Evolutionary conservation across 2,797 vertebrate species (phyloP).

Genomic region (Chaenodraco wilsoni): DNA sequence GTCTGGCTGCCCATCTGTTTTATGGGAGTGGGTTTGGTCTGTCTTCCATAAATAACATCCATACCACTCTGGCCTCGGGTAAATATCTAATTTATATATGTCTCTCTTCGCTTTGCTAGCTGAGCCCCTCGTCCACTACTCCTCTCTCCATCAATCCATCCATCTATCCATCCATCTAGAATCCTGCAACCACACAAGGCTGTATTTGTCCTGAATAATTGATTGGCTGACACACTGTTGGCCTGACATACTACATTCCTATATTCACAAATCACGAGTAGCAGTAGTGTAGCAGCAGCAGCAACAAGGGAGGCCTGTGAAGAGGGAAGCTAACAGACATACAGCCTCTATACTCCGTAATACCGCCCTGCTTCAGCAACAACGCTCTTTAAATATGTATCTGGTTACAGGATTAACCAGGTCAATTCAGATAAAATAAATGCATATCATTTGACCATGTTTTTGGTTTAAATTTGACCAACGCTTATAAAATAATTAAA

Average conservation of each 20-base stretch:
- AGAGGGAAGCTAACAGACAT: conserved; percentile 11
- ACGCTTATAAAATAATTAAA: too few relatives aligned
- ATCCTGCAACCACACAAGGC: conserved; percentile 41
- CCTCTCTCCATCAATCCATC: background rate
- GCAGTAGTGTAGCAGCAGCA: background rate
- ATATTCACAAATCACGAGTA: conserved; percentile 52
- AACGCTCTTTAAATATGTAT: too few relatives aligned
- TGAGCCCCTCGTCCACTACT: background rate
- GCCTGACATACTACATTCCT: conserved; percentile 51
- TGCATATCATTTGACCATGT: too few relatives aligned
- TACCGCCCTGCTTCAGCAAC: conserved; percentile 1
- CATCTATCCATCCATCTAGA: background rate
- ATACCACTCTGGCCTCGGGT: conserved; percentile 4
- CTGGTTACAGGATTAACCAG: too few relatives aligned
- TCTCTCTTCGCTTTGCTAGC: background rate
- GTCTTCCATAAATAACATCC: conserved; percentile 50
- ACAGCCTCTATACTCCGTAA: conserved; percentile 27
- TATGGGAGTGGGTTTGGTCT: conserved; percentile 44
- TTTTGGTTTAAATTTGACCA: too few relatives aligned
- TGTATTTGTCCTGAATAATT: conserved; percentile 65
- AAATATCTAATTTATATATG: conserved; percentile 34
- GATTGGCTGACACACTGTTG: conserved; percentile 49
- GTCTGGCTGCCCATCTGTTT: conserved; percentile 60
- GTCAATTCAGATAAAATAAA: background rate
- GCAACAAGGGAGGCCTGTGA: conserved; percentile 15